Percentiles rank a stretch among this genome's conserved stretches.
Conservation (phyloP, 1,140 invertebrate species). For the Brachionus paranguensis region DNA sequence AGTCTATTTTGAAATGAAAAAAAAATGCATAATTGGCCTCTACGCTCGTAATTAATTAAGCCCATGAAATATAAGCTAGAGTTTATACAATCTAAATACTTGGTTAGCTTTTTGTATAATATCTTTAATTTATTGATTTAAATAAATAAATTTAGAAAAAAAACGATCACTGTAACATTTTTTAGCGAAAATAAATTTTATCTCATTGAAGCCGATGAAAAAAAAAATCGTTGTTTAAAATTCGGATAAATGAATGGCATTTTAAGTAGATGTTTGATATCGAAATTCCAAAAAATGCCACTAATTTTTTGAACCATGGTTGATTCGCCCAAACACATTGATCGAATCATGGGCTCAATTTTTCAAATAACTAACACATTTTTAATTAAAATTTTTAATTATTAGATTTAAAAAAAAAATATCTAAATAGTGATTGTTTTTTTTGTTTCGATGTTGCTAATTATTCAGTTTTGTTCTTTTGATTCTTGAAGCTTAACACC, state of each 20-base stretch:
- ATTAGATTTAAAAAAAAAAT: neutral
- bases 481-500: constrained; percentile 7
- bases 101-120: neutral
- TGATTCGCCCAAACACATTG: neutral
- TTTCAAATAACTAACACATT: neutral
- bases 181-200: constrained; percentile 20
- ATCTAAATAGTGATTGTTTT: neutral
- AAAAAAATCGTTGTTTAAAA: constrained; percentile 31
- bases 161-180: constrained; percentile 24
- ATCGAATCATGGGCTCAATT: neutral
- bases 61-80: neutral
- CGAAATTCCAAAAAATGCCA: neutral
- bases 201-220: constrained; percentile 7
- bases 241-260: neutral
- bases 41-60: neutral
- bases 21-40: neutral
- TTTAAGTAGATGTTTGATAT: neutral
- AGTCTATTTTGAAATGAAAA: neutral
- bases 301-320: neutral
- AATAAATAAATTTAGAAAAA: constrained; percentile 5
- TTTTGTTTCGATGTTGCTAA: neutral
- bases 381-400: neutral
- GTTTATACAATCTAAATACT: neutral
- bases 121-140: neutral
- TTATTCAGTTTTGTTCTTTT: neutral